Base-by-base conservation (phyloP, 2,113 vertebrate species). In the Myrmecophaga tridactyla region DNA sequence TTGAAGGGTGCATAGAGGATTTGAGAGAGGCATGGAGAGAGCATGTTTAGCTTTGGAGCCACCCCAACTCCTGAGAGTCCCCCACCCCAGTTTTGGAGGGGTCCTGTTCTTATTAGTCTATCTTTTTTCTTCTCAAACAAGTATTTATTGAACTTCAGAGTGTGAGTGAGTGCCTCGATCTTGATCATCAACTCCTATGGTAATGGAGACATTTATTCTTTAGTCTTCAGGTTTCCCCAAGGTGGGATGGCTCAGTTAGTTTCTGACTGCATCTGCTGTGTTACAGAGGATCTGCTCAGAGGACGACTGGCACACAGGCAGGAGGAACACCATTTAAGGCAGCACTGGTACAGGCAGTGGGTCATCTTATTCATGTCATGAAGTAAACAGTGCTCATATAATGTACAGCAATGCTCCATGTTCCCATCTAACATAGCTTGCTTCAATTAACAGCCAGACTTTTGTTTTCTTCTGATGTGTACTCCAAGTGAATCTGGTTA, bases 11-110 rank as follows among this genome's bases (percentile, higher is more conserved):
- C 21, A 29, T 12, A 21, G 29, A 48, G n/a, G 41, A 60, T 43
- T 34, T 0, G 2, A 43, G 29, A 36, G 53, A 43, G 7, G 9
- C 21, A 18, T 0, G 1, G 41, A 73, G 18, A 21, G 5, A 36
- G n/a, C 6, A 10, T 0, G 1, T 53, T 14, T 7, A 31, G 36
- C n/a, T 51, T 9, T 15, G 2, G 76, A 63, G 46, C 20, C 25
- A 4, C 51, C 2, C 0, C 5, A 51, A 41, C 0, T 82, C 88
- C 51, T 81, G 41, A 41, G 1, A 17, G 4, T 9, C 23, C 27
- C 31, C 25, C 21, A 11, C n/a, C n/a, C n/a, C n/a, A n/a, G 70
- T 2, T 31, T 62, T 51, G 56, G 39, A 60, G 20, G n/a, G 41
- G 56, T 36, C 85, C 75, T 25, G 34, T 56, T 41, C 25, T 72